Evolutionary conservation across 2,113 vertebrate species (phyloP), one percentile per base, ranked within the genome.

Genomic region (Glareola pratincola): DNA sequence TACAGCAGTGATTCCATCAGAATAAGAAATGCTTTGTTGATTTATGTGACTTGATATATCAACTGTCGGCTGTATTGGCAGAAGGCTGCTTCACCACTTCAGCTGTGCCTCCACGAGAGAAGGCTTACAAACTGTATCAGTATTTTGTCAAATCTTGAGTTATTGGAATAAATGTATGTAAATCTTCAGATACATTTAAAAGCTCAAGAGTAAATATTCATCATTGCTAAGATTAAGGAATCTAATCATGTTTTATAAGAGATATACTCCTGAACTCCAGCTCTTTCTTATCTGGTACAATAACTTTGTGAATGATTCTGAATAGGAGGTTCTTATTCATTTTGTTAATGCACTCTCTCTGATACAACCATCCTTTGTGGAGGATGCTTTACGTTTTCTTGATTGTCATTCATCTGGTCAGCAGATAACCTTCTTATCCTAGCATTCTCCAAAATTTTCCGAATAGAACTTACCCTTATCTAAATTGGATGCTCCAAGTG

Each of bases 341-440:
- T 89, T 93, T 92, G n/a, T 83, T 91, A 94, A 57, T 1, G 1
- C 16, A 21, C 26, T 63, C 10, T 43, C 39, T 50, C 41, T 74
- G 91, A 88, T 91, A 92, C 11, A 79, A n/a, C 45, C 26, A 80
- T 54, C 27, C 54, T 90, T 96, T 96, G 62, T 85, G 62, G 47
- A 93, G 41, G 51, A 69, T 77, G 27, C 89, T 91, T 91, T 96
- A 54, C 21, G 34, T 96, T 95, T 97, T 85, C 81, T 74, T 94
- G 22, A 66, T 57, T 91, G 78, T 63, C 66, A 83, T 88, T 92
- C 84, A 95, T n/a, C 87, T 88, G 74, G 66, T 47, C 92, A 92
- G 69, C 71, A 96, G 93, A 96, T 93, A 97, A 90, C 85, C 67
- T 92, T 77, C 77, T 95, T 91, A 95, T 94, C 81, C 89, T 51